Conservation (phyloP, 2,113 vertebrate genomes). For the Pelodiscus sinensis region DNA sequence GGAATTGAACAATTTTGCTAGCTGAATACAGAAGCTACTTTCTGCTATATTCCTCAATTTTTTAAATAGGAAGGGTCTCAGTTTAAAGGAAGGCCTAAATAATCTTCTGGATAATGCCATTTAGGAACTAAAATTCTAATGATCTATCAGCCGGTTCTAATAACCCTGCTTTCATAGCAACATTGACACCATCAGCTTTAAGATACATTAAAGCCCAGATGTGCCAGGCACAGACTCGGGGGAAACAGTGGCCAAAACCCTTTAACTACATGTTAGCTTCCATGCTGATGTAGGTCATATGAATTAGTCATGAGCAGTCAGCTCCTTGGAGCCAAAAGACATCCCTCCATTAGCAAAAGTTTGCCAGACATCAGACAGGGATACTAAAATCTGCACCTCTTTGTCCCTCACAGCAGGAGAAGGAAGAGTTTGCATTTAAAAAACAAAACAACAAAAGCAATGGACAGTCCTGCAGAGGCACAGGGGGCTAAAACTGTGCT, state of each 20-base stretch:
- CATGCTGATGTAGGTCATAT: neutral
- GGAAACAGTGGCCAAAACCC: neutral
- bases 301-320: neutral
- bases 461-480: neutral
- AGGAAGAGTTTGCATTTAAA: rapidly evolving
- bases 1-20: neutral
- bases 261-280: neutral
- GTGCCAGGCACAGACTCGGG: neutral
- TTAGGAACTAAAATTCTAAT: neutral
- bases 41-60: rapidly evolving
- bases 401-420: neutral
- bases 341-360: neutral
- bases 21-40: neutral
- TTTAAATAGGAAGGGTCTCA: rapidly evolving
- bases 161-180: neutral
- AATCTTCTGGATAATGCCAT: neutral
- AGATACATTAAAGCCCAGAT: neutral
- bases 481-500: neutral
- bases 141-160: neutral
- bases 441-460: neutral
- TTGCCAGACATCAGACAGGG: neutral
- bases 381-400: neutral
- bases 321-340: neutral
- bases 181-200: neutral
- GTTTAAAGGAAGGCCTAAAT: neutral